Evolutionary conservation across 1,140 invertebrate genomes (phyloP), one percentile per base, ranked within the genome.

Genomic region (Druon quercuslanigerum): DNA sequence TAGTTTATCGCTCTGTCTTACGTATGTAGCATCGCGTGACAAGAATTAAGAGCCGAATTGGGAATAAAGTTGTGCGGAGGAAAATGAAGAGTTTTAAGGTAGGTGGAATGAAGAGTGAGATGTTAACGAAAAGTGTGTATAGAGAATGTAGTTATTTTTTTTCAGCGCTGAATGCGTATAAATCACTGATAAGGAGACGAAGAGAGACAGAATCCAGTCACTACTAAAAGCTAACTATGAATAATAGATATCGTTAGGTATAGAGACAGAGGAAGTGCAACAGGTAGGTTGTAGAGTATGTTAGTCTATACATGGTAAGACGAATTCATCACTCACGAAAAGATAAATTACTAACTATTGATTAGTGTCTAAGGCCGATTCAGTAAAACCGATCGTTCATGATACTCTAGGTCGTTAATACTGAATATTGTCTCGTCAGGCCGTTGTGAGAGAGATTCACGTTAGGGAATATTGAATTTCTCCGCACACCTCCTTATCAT

Each of bases 331-430:
- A 19, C 74, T 76, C 78, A 77, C 76, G 56, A 40, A 78, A 76
- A 75, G 82, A 87, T 78, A 80, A 80, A 83, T 79, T 77, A 85
- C 81, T 54, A 78, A 87, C 82, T 87, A 89, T 88, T 89, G 87
- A 88, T 88, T 90, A 90, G 87, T 86, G 75, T 86, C 82, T 85
- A 89, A 87, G 85, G 78, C 72, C 83, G 78, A 72, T 80, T 81
- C 75, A 81, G 57, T 77, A 33, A 78, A 71, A 74, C 16, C 40
- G 54, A 73, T 25, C 25, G 33, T 73, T 57, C 40, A 46, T 11
- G 40, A 46, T 46, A 46, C 40, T 1, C 40, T 46, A 11, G 40
- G 19, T 57, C 56, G 56, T 60, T 33, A 11, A 60, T 20, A 81
- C 74, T 77, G 80, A 77, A 76, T 52, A 82, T 80, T 77, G 74